Evolutionary conservation across 2,113 vertebrate species (phyloP), one percentile per base, ranked within the genome.

Genomic region (Bujurquina vittata): DNA sequence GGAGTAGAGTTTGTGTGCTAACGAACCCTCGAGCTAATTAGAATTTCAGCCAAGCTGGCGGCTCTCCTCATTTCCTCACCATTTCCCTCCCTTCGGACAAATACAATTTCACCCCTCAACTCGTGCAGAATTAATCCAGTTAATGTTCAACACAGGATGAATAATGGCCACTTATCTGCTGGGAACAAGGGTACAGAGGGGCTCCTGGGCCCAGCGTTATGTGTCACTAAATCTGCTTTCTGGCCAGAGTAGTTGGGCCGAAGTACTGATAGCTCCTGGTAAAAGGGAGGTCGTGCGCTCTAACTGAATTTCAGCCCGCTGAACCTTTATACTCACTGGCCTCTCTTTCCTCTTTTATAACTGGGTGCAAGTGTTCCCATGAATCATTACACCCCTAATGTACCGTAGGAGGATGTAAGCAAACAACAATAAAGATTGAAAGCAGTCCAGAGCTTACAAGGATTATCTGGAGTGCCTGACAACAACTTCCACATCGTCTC

Each of bases 101-200:
- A 93, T 88, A 94, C 90, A 83, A 91, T 94, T 88, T 91, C 85
- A 91, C 83, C 90, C 88, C 76, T 91, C 74, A 78, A 81, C 85
- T 87, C 81, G 8, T 80, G 84, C 79, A 87, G 88, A 93, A 92
- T 92, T 94, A 94, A 95, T 95, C 93, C 88, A 91, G 89, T 95
- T 95, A 94, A 93, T 92, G 90, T 93, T 91, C 87, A 93, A 93
- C 94, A 86, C 35, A 33, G 88, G 81, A 62, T 92, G 93, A 93
- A 90, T 89, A 94, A 94, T 93, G 89, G 83, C 79, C 79, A 87
- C 90, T 94, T 93, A 94, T 95, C 94, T 93, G 86, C 81, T 76
- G 72, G 77, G 82, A 91, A 84, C 91, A 92, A 69, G 74, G 81
- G 54, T 88, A 80, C 74, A 81, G 89, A 81, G 75, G 63, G 60